Percentiles rank a stretch among this genome's conserved stretches.
phyloP scores from a whole-genome alignment of 37 sponge, comb jelly and placozoan genomes.

The Oopsacas minuta region DNA sequence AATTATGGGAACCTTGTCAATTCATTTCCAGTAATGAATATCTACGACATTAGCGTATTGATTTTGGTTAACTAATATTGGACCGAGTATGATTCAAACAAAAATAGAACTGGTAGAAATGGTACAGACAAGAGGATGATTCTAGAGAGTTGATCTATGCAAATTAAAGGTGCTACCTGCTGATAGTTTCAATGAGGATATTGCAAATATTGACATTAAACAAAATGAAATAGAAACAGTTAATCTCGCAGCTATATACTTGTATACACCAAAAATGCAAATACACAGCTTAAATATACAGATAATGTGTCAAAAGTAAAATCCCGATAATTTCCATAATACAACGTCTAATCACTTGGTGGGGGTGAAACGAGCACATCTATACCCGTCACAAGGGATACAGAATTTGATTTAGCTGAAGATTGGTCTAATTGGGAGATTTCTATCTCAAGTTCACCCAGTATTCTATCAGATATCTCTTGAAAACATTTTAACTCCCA shows the following conservation, averaged over 20 bases:
- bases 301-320: not conserved
- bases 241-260: not conserved
- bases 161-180: not conserved
- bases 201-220: not conserved
- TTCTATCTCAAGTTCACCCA: not conserved
- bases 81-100: not conserved
- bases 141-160: not conserved
- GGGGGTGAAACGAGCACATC: too few relatives aligned
- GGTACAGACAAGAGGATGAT: not conserved
- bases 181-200: not conserved
- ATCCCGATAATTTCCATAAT: too few relatives aligned
- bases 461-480: not conserved
- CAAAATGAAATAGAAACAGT: not conserved
- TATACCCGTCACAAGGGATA: too few relatives aligned
- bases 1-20: not conserved
- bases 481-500: not conserved
- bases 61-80: not conserved
- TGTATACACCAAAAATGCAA: not conserved
- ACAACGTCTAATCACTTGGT: too few relatives aligned
- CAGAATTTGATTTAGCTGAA: too few relatives aligned
- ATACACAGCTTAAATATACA: not conserved
- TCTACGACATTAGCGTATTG: not conserved
- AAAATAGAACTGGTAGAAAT: not conserved
- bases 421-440: not conserved
- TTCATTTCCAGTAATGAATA: not conserved